Evolutionary conservation across 2,797 vertebrate genomes (phyloP), one percentile per base, ranked within the genome.

Genomic region (Rhinella marina): DNA sequence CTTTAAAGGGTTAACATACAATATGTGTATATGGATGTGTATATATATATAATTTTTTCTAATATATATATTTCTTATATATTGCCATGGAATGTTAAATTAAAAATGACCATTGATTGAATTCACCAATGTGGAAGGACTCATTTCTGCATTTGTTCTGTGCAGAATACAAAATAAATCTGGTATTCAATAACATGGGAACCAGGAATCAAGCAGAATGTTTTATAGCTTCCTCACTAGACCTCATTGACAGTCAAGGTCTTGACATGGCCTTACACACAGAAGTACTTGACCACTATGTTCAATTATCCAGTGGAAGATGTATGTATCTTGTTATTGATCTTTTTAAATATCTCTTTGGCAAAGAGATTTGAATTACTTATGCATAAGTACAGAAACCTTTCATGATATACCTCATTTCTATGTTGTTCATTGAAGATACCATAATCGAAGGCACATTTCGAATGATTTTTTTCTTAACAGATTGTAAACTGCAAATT

Each of bases 281-380:
- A 76, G 73, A 48, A 76, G 73, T 76, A 76, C 73, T 76, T 76
- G 73, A 48, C 73, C 73, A 76, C 73, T 76, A 76, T 76, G 73
- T 76, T 76, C 73, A 76, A 76, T 76, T 76, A 76, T 76, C 73
- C 73, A 76, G 41, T 76, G 21, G 41, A 76, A 52, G 48, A 76
- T 76, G 41, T 76, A 76, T 76, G 23, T 76, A 48, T 48, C 48
- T 50, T 76, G 41, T 76, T 76, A 76, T 50, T 76, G 41, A 50
- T 52, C 73, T 52, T 25, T 73, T 76, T 50, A 76, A 76, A 76
- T 50, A 76, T 76, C 41, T 50, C 48, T 76, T 73, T 76, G 73
- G 48, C 41, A 52, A n/a, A 52, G 73, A 76, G 73, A 76, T 48
- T 76, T 76, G 73, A 50, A 76, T 76, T 76, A n/a, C 73, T 76